Conservation (phyloP, 2,113 vertebrate species). For the Gracilinanus agilis region DNA sequence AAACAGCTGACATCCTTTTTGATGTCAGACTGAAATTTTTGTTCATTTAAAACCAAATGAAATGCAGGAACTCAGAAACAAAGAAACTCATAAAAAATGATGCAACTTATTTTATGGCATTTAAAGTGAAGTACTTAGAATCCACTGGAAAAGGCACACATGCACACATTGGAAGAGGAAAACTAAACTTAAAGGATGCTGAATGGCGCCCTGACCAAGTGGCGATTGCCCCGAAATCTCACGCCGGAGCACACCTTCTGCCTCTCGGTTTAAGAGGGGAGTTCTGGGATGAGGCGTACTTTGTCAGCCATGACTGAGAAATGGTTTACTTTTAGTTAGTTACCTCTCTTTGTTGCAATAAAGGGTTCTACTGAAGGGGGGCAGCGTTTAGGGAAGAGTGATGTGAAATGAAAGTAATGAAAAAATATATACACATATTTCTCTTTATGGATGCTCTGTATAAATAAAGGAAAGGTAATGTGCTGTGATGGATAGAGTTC, state of each 20-base stretch:
- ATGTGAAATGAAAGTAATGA: not conserved
- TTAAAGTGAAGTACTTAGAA: constrained; percentile 49
- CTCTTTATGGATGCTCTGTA: not conserved
- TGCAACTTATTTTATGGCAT: constrained; percentile 33
- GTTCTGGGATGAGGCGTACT: not conserved
- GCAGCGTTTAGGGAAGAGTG: not conserved
- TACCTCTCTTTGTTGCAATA: not conserved
- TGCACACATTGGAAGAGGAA: not conserved
- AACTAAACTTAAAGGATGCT: not conserved
- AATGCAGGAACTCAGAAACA: constrained; percentile 52
- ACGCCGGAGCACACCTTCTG: too few relatives aligned
- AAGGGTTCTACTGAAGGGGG: not conserved
- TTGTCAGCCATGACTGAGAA: not conserved
- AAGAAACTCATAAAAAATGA: constrained; percentile 58
- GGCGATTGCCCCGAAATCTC: not conserved
- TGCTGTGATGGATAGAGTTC: not conserved
- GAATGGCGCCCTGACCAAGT: not conserved
- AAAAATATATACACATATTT: not conserved
- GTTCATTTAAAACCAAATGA: constrained; percentile 59
- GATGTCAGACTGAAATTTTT: constrained; percentile 71
- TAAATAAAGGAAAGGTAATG: not conserved
- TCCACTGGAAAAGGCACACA: not conserved
- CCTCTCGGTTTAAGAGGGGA: not conserved
- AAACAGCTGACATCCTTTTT: constrained; percentile 62
- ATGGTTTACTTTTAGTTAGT: not conserved